Evolutionary conservation across 2,888 invertebrate species (phyloP).

Genomic region (Tachina fera): DNA sequence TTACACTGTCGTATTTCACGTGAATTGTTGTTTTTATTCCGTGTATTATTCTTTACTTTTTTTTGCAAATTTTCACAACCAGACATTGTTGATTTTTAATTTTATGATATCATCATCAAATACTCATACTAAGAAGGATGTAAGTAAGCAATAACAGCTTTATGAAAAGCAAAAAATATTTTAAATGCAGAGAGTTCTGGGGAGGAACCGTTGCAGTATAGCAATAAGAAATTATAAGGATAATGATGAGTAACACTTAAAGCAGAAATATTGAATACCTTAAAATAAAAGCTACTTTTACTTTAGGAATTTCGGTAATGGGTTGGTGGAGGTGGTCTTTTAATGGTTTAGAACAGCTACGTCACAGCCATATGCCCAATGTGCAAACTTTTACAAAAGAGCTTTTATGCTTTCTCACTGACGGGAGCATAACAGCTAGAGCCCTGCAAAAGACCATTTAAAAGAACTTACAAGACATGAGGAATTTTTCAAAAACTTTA

Average conservation of each 20-base stretch:
- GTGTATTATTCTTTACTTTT: slow-evolving; percentile 19
- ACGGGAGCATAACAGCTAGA: too few species aligned
- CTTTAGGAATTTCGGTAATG: too few species aligned
- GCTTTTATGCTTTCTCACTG: too few species aligned
- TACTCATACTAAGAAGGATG: neutral
- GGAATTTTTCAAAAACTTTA: too few species aligned
- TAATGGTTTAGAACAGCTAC: too few species aligned
- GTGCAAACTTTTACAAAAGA: too few species aligned
- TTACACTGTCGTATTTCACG: slow-evolving; percentile 38
- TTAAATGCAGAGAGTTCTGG: neutral
- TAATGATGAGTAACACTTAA: neutral
- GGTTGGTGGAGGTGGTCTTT: too few species aligned
- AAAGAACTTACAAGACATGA: too few species aligned
- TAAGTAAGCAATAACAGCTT: neutral
- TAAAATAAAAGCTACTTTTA: too few species aligned
- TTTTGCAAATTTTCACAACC: slow-evolving; percentile 28
- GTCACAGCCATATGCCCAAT: too few species aligned
- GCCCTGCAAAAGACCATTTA: too few species aligned
- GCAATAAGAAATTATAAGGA: neutral
- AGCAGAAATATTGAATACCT: too few species aligned
- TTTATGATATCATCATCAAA: slow-evolving; percentile 71
- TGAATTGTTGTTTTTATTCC: slow-evolving; percentile 4
- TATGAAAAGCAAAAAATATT: slow-evolving; percentile 12
- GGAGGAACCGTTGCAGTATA: neutral
- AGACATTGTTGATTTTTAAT: slow-evolving; percentile 74